phyloP scores from a whole-genome alignment of 2,888 invertebrate genomes.

The Cephalotes varians region DNA sequence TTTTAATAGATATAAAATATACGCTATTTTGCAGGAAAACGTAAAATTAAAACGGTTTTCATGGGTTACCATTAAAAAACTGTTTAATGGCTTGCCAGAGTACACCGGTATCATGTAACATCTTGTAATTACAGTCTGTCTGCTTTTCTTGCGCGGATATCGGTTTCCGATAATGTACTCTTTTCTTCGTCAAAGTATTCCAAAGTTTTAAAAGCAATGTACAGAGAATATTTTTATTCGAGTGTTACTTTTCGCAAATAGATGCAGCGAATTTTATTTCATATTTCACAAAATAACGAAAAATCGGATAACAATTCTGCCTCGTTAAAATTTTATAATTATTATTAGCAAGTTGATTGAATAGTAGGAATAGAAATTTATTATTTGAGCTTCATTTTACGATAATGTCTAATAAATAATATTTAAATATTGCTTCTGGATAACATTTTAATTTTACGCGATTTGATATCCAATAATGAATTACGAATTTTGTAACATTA shows the following conservation, averaged over 20 bases:
- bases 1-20: not conserved
- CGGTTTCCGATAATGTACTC: slow-evolving; percentile 50
- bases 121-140: slow-evolving; percentile 52
- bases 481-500: not conserved
- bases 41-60: slow-evolving; percentile 22
- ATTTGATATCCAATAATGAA: not conserved
- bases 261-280: not conserved
- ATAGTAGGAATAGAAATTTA: not conserved
- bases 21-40: not conserved
- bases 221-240: slow-evolving; percentile 20
- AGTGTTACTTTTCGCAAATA: slow-evolving; percentile 32
- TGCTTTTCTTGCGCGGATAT: slow-evolving; percentile 45
- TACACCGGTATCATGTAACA: slow-evolving; percentile 45
- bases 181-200: slow-evolving; percentile 48
- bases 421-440: not conserved
- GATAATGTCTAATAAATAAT: not conserved
- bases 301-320: not conserved
- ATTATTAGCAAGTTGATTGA: not conserved
- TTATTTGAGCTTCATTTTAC: not conserved
- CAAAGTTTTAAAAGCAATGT: slow-evolving; percentile 44
- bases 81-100: slow-evolving; percentile 39
- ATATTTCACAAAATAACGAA: not conserved
- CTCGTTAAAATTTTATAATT: slow-evolving; percentile 14
- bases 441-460: not conserved
- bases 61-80: slow-evolving; percentile 33